Conservation (phyloP, 2,113 vertebrate species). For the Shinisaurus crocodilurus region DNA sequence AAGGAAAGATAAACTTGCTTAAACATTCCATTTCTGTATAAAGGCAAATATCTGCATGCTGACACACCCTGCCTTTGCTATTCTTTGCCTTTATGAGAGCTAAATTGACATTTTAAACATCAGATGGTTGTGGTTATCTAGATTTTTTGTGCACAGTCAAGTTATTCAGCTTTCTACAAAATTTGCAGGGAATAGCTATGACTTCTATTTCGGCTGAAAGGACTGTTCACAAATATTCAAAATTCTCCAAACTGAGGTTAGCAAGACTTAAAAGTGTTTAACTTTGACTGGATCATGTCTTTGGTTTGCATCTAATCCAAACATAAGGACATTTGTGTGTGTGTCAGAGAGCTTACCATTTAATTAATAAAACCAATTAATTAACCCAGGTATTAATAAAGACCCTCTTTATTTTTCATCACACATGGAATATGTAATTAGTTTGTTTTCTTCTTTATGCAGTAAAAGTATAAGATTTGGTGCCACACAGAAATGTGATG, state of each 20-base stretch:
- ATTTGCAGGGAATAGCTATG: neutral
- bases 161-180: neutral
- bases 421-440: neutral
- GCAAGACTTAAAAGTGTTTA: neutral
- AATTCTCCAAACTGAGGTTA: neutral
- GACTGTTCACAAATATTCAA: neutral
- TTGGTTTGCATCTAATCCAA: neutral
- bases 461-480: neutral
- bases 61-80: neutral
- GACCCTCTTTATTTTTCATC: neutral
- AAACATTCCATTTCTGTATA: neutral
- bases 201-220: neutral
- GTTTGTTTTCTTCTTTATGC: neutral
- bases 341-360: neutral
- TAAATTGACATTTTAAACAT: neutral
- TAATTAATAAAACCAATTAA: neutral
- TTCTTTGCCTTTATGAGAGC: neutral
- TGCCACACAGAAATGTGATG: neutral
- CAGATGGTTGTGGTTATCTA: neutral
- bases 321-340: neutral
- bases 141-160: neutral
- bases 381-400: neutral
- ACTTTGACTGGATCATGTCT: neutral
- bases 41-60: neutral
- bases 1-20: neutral